Percentiles rank a stretch among this genome's conserved stretches.
Evolutionary conservation across 2,888 invertebrate genomes (phyloP).

Genomic region (Axea sp.): DNA sequence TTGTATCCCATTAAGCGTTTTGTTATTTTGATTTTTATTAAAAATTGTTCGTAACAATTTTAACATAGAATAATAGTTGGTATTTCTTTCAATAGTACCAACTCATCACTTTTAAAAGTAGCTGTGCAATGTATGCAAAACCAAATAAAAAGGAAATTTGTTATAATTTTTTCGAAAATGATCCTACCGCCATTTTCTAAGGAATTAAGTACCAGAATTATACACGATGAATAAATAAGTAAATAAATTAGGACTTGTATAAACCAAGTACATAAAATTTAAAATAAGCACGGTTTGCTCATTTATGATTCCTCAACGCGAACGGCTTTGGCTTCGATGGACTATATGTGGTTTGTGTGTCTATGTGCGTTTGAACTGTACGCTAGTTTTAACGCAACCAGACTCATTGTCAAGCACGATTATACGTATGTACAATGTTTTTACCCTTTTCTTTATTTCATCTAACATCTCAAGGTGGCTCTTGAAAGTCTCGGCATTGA

Average conservation of each 20-base stretch:
- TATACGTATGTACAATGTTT: constrained; percentile 56
- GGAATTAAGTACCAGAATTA: background rate
- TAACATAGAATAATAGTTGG: no score
- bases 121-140: constrained; percentile 23
- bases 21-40: no score
- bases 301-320: constrained; percentile 51
- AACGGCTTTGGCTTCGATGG: constrained; percentile 76
- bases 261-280: constrained; percentile 46
- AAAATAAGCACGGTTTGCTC: constrained; percentile 47
- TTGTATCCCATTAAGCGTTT: constrained; percentile 12
- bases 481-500: constrained; percentile 28
- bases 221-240: constrained; percentile 46
- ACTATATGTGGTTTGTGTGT: constrained; percentile 69
- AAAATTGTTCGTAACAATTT: no score
- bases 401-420: constrained; percentile 56
- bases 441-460: constrained; percentile 5
- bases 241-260: constrained; percentile 52
- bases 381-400: constrained; percentile 46
- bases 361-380: constrained; percentile 57
- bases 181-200: constrained; percentile 1
- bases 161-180: background rate
- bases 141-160: constrained; percentile 6
- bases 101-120: background rate
- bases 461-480: constrained; percentile 16
- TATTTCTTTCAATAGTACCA: background rate